A percentile compares a stretch with the other conserved stretches of the same genome.
Evolutionary conservation across 2,113 vertebrate genomes (phyloP).

Genomic region (Ploceus nigricollis): DNA sequence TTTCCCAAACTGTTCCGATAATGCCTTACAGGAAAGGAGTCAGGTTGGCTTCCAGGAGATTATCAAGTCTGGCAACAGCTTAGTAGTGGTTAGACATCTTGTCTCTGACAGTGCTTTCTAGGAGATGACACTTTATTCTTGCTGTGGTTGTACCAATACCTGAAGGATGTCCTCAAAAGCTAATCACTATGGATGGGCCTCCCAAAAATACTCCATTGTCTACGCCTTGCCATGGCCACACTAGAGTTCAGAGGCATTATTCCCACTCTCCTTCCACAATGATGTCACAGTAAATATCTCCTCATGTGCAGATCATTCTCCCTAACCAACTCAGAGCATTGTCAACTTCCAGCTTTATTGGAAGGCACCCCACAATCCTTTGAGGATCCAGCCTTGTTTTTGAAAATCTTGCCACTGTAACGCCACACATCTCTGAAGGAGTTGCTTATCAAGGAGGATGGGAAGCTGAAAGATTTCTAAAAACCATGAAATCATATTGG

Average conservation of each 20-base stretch:
- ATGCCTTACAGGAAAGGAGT: not conserved
- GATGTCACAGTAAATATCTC: not conserved
- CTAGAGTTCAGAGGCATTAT: not conserved
- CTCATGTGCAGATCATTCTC: not conserved
- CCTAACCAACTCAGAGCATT: not conserved
- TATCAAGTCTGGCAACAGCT: not conserved
- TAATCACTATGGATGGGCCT: not conserved
- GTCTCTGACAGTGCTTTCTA: not conserved
- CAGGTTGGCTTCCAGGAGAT: not conserved
- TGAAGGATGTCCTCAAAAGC: not conserved
- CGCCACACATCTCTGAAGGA: not conserved
- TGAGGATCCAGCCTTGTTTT: not conserved
- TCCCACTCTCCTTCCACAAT: not conserved
- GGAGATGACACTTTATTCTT: not conserved
- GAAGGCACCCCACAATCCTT: not conserved
- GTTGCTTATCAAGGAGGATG: not conserved
- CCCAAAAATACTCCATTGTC: accelerated
- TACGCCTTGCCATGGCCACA: not conserved
- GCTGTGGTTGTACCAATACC: not conserved
- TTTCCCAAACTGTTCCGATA: not conserved
- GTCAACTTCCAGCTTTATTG: not conserved
- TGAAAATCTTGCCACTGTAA: not conserved
- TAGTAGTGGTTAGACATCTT: not conserved
- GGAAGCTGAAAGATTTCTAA: not conserved
- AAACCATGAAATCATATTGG: not conserved